Percentiles rank a stretch among this genome's conserved stretches.
Evolutionary conservation across 2,113 vertebrate genomes (phyloP).

Genomic region (Azemiops feae): DNA sequence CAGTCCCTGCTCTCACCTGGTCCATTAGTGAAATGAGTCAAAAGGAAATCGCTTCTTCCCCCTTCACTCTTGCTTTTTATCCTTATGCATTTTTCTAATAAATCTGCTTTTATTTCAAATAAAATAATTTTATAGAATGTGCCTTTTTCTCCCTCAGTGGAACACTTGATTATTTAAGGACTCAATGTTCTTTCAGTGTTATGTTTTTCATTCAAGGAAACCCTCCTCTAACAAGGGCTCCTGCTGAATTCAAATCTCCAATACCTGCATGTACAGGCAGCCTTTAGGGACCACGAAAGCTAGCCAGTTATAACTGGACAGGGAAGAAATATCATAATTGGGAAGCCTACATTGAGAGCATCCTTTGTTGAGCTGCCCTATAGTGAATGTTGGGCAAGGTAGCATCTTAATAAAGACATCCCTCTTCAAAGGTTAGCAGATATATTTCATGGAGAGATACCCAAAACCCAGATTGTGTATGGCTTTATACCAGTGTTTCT

Average conservation of each 20-base stretch:
- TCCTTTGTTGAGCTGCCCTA: neutral
- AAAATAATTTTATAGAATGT: neutral
- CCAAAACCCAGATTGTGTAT: neutral
- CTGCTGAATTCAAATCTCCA: neutral
- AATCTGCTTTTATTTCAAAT: neutral
- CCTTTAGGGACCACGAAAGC: neutral
- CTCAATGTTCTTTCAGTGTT: neutral
- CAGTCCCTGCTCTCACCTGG: neutral
- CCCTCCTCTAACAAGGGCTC: neutral
- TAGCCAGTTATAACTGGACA: neutral
- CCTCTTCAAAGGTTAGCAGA: neutral
- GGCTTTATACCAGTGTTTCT: neutral
- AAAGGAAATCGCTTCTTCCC: neutral
- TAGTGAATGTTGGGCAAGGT: neutral
- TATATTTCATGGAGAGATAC: neutral
- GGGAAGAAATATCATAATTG: neutral
- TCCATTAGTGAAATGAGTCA: neutral
- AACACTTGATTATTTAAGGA: neutral
- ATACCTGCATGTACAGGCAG: neutral
- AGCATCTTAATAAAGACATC: neutral
- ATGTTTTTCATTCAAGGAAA: neutral
- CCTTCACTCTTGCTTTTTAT: neutral
- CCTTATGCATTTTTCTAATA: neutral
- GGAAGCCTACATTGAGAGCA: neutral
- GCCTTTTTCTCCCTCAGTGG: neutral